A percentile compares a stretch with the other conserved stretches of the same genome.
Conservation (phyloP, 2,888 invertebrate species). For the Plebejus anna region DNA sequence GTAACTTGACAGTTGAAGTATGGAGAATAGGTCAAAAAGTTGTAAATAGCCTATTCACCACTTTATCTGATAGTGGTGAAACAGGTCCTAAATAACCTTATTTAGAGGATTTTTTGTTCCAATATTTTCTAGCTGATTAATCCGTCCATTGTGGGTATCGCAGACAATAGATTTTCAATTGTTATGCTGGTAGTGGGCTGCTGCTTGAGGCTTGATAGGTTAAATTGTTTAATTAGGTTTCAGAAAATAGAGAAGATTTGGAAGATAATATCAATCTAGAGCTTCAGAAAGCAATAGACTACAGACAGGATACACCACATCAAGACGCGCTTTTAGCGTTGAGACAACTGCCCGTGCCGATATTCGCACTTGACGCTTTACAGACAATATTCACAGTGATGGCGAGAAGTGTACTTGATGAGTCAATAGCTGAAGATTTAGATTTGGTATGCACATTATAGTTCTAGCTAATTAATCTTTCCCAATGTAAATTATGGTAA, state of each 20-base stretch:
- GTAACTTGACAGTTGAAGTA: no score
- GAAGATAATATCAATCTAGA: conserved; percentile 54
- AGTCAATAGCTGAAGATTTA: conserved; percentile 48
- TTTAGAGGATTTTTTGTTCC: no score
- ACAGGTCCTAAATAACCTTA: no score
- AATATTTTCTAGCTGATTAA: no score
- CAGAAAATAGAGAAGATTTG: conserved; percentile 49
- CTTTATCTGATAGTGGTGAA: no score
- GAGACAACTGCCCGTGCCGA: conserved; percentile 63
- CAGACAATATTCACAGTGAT: conserved; percentile 56
- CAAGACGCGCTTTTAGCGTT: conserved; percentile 56
- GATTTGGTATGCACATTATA: conserved; percentile 49
- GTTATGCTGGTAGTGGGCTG: no score
- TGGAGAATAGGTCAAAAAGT: no score
- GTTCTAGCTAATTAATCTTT: not conserved
- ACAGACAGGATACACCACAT: conserved; percentile 36
- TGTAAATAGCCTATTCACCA: no score
- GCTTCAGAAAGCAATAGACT: conserved; percentile 54
- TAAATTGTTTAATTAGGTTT: conserved; percentile 42
- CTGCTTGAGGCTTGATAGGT: no score
- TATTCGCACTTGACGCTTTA: conserved; percentile 61
- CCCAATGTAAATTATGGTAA: no score
- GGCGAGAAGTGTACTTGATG: conserved; percentile 52
- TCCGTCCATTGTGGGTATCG: no score
- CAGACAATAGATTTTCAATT: no score